phyloP scores from a whole-genome alignment of 2,797 vertebrate species.

The Neomorphus geoffroyi region DNA sequence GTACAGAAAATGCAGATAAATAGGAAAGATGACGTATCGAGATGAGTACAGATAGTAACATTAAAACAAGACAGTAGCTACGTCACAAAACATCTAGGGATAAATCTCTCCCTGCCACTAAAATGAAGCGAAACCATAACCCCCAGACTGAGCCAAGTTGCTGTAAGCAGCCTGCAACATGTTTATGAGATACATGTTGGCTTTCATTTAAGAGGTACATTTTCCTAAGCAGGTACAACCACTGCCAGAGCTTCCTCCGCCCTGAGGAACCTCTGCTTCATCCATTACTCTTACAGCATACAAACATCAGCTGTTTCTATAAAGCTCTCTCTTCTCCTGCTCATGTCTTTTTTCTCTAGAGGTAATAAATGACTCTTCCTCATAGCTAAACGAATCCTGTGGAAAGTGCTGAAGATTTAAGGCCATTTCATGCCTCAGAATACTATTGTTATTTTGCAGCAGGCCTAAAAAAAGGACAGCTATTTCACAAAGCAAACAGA shows the following conservation, averaged over 20 bases:
- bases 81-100: background rate
- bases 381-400: background rate
- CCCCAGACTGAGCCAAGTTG: background rate
- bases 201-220: background rate
- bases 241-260: background rate
- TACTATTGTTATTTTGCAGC: background rate
- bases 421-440: background rate
- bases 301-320: background rate
- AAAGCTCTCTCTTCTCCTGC: background rate
- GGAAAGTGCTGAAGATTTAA: background rate
- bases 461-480: background rate
- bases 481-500: conserved; percentile 1
- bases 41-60: background rate
- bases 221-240: background rate
- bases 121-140: background rate
- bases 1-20: background rate
- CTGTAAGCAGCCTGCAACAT: background rate
- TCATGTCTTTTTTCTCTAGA: background rate
- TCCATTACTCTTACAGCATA: background rate
- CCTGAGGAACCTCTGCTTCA: background rate
- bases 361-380: background rate
- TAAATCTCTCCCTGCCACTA: background rate
- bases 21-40: background rate
- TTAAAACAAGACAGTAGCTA: rapidly evolving
- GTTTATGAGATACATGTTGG: rapidly evolving